A percentile compares a stretch with the other conserved stretches of the same genome.
Conservation (phyloP, 92 coral and sea anemone species). For the Bergia sp. region DNA sequence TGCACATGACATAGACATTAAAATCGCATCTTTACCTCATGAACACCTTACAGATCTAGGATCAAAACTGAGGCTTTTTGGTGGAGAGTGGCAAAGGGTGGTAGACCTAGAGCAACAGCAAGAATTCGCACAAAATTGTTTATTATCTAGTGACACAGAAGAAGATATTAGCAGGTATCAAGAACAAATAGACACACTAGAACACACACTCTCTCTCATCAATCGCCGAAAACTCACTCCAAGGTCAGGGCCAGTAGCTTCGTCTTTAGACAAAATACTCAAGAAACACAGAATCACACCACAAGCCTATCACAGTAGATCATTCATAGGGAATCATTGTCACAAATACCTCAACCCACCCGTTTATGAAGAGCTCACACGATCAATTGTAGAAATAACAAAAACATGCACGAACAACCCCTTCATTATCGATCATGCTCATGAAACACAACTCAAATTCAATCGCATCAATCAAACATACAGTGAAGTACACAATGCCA, state of each 20-base stretch:
- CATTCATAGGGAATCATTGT: constrained; percentile 16
- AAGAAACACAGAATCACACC: constrained; percentile 8
- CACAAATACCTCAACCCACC: constrained; percentile 15
- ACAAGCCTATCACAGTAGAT: constrained; percentile 14
- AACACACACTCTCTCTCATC: background rate
- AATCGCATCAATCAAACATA: constrained; percentile 15
- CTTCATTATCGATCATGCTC: constrained; percentile 17
- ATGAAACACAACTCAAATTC: constrained; percentile 15
- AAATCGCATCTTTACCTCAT: background rate
- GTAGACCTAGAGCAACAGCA: background rate
- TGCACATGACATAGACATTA: background rate
- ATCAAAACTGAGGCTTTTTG: background rate
- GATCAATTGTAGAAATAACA: constrained; percentile 8
- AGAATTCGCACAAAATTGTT: background rate
- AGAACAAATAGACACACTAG: background rate
- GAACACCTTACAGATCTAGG: background rate
- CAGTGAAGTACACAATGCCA: constrained; percentile 17
- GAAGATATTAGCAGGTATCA: background rate
- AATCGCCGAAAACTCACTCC: background rate
- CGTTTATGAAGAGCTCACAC: constrained; percentile 17
- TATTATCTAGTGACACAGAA: background rate
- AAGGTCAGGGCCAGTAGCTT: background rate
- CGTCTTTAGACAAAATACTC: background rate
- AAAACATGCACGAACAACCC: constrained; percentile 17
- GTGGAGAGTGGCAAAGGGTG: background rate